These are phyloP conservation scores for Deilephila elpenor DNA, from an alignment of 2,888 invertebrate species.

Conservation along the genomic window DNA sequence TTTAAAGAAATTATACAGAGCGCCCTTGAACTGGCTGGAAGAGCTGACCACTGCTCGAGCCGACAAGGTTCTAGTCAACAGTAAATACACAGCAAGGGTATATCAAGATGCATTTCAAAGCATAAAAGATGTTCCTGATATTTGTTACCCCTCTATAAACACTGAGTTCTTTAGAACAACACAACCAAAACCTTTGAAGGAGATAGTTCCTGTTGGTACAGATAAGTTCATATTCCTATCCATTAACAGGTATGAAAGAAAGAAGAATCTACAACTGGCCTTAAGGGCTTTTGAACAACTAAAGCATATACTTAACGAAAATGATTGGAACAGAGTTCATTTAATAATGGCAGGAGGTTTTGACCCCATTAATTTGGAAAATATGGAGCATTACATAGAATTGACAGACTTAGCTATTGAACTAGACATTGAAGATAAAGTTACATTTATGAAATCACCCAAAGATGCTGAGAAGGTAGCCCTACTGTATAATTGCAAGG, in stretches of 20 bases:
- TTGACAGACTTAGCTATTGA: slow-evolving; percentile 87
- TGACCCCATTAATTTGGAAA: slow-evolving; percentile 94
- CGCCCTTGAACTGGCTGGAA: slow-evolving; percentile 95
- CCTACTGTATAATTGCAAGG: slow-evolving; percentile 90
- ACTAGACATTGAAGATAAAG: slow-evolving; percentile 87
- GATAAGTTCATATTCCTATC: slow-evolving; percentile 92
- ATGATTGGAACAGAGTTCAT: slow-evolving; percentile 88
- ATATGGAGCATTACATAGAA: slow-evolving; percentile 93
- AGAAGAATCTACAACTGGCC: slow-evolving; percentile 96
- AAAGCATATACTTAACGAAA: slow-evolving; percentile 77
- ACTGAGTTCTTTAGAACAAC: slow-evolving; percentile 87
- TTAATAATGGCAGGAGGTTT: slow-evolving; percentile 98
- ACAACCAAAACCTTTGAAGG: slow-evolving; percentile 77
- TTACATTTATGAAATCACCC: slow-evolving; percentile 94
- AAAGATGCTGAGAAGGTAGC: slow-evolving; percentile 93
- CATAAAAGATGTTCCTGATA: slow-evolving; percentile 89
- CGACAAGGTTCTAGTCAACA: slow-evolving; percentile 97
- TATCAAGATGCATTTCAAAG: slow-evolving; percentile 94
- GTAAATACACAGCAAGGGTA: slow-evolving; percentile 96
- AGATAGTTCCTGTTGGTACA: slow-evolving; percentile 79
- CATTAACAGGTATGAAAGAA: slow-evolving; percentile 98
- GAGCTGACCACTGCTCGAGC: slow-evolving; percentile 94
- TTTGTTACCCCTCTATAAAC: slow-evolving; percentile 97
- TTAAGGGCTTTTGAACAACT: slow-evolving; percentile 91
- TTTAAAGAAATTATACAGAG: slow-evolving; percentile 93